Percentiles rank a stretch among this genome's conserved stretches.
These are phyloP conservation scores for Scaptomyza polygonia DNA, from an alignment of 2,888 invertebrate species.

Conservation along the genomic window DNA sequence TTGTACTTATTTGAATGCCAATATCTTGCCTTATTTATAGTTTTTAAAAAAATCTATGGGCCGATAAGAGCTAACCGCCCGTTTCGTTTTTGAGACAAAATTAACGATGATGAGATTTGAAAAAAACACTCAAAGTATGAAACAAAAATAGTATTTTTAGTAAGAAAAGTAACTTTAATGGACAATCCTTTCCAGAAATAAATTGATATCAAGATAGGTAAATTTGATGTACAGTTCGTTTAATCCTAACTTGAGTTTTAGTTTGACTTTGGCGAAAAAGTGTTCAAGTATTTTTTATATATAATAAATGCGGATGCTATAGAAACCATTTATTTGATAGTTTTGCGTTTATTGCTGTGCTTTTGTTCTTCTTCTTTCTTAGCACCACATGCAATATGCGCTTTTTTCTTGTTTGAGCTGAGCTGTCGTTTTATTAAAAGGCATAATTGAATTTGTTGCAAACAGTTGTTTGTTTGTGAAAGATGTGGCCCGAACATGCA, in stretches of 20 bases:
- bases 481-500: conserved; percentile 78
- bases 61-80: too few species aligned
- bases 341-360: not conserved
- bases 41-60: too few species aligned
- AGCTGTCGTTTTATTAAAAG: conserved; percentile 75
- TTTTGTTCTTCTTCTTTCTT: conserved; percentile 12
- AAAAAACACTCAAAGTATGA: too few species aligned
- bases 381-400: conserved; percentile 44
- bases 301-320: not conserved
- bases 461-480: conserved; percentile 72
- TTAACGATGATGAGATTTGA: too few species aligned
- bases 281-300: not conserved
- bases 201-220: not conserved
- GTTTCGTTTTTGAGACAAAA: too few species aligned
- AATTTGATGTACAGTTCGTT: not conserved
- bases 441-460: conserved; percentile 81
- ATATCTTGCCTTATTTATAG: too few species aligned
- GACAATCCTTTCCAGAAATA: too few species aligned
- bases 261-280: not conserved
- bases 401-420: conserved; percentile 51
- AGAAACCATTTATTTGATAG: conserved; percentile 2
- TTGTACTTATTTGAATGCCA: too few species aligned
- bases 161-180: too few species aligned
- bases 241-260: not conserved
- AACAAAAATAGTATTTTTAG: too few species aligned